These are phyloP conservation scores for Cololabis saira DNA, from an alignment of 2,113 vertebrate genomes.

Conservation along the genomic window DNA sequence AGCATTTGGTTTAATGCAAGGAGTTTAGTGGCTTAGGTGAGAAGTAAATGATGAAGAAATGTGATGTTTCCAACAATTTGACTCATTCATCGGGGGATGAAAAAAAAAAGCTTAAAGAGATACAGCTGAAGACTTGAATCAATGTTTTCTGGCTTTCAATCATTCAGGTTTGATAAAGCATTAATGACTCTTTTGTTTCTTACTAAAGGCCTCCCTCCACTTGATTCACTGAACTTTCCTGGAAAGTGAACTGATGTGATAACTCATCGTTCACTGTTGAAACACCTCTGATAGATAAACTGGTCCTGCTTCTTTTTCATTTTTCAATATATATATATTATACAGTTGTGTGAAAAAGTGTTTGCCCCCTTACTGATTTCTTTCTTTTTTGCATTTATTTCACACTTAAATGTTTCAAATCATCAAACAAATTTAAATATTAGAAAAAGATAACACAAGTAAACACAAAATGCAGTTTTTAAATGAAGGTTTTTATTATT, in stretches of 20 bases:
- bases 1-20: not conserved
- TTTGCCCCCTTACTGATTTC: too few relatives aligned
- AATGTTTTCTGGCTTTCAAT: slow-evolving; percentile 21
- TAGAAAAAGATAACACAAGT: too few relatives aligned
- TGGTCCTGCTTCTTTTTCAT: slow-evolving; percentile 5
- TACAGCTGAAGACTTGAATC: slow-evolving; percentile 25
- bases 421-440: too few relatives aligned
- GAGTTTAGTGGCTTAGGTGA: not conserved
- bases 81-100: not conserved
- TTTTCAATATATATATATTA: too few relatives aligned
- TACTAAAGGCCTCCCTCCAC: slow-evolving; percentile 10
- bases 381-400: too few relatives aligned
- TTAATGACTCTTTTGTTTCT: slow-evolving; percentile 38
- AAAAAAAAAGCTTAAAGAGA: not conserved
- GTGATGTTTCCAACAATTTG: not conserved
- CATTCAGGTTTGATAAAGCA: slow-evolving; percentile 33
- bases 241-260: slow-evolving; percentile 44
- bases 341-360: too few relatives aligned
- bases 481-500: too few relatives aligned
- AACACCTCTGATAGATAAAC: slow-evolving; percentile 56
- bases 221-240: slow-evolving; percentile 51
- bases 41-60: not conserved
- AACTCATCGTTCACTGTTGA: slow-evolving; percentile 50
- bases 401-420: too few relatives aligned
- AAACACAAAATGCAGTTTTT: too few relatives aligned